Evolutionary conservation across 2,113 vertebrate species (phyloP).

Genomic region (Pycnonotus jocosus): DNA sequence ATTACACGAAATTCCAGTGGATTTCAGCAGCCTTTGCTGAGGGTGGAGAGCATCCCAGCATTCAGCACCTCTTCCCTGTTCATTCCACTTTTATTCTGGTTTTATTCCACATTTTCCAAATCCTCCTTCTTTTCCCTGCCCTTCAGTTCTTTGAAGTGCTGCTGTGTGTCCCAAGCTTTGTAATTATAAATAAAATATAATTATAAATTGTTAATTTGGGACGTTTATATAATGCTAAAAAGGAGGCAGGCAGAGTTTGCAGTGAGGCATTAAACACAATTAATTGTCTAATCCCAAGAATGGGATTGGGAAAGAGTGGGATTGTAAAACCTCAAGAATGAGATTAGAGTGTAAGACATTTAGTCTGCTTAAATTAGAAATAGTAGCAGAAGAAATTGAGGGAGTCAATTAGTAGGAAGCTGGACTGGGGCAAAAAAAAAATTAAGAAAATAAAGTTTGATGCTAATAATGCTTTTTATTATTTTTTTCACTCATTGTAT

Average conservation of each 20-base stretch:
- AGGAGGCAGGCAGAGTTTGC: not conserved
- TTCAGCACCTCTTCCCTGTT: not conserved
- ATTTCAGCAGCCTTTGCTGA: not conserved
- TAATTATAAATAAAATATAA: not conserved
- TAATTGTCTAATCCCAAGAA: not conserved
- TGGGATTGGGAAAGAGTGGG: not conserved
- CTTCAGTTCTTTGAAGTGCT: not conserved
- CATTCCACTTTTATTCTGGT: not conserved
- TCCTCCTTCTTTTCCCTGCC: not conserved
- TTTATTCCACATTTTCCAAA: not conserved
- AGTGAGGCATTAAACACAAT: not conserved
- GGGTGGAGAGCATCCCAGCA: not conserved
- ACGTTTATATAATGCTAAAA: not conserved
- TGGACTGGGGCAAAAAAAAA: not conserved
- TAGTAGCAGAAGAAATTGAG: not conserved
- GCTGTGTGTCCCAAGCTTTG: not conserved
- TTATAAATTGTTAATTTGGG: not conserved
- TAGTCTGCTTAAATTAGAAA: not conserved
- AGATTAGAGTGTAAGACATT: not conserved
- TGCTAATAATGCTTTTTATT: not conserved
- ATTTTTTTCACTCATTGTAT: not conserved
- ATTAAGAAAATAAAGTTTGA: not conserved
- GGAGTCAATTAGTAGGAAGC: not conserved
- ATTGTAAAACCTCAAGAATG: not conserved
- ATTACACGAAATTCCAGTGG: rapidly evolving